Conservation (phyloP, 2,888 invertebrate species). For the Margaritifera margaritifera region DNA sequence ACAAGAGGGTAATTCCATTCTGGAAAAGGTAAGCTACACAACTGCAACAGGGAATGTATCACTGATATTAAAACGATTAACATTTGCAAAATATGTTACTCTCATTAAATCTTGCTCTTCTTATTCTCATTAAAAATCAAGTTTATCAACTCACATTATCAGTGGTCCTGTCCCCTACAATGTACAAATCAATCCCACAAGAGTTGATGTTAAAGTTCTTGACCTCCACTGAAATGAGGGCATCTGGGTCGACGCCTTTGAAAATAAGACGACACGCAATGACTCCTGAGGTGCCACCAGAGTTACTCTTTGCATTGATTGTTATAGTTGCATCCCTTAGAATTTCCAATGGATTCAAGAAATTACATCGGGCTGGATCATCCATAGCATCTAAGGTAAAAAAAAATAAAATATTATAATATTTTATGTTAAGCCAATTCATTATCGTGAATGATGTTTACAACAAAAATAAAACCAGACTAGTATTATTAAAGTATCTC, state of each 20-base stretch:
- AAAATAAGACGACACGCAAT: conserved; percentile 18
- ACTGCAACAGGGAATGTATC: too few relatives aligned
- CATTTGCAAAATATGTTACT: too few relatives aligned
- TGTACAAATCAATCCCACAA: conserved; percentile 27
- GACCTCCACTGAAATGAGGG: conserved; percentile 30
- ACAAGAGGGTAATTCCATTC: too few relatives aligned
- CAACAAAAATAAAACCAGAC: too few relatives aligned
- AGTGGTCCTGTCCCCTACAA: conserved; percentile 22
- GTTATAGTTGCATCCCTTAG: conserved; percentile 6
- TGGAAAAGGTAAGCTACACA: too few relatives aligned
- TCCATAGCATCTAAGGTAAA: conserved; percentile 17
- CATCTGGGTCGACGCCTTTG: conserved; percentile 25
- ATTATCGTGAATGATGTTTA: too few relatives aligned
- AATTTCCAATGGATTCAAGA: conserved; percentile 7
- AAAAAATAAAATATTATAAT: background rate
- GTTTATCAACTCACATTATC: conserved; percentile 11
- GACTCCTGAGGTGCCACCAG: background rate
- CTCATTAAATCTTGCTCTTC: too few relatives aligned
- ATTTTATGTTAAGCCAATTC: too few relatives aligned
- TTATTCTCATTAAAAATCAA: too few relatives aligned
- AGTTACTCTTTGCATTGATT: conserved; percentile 5
- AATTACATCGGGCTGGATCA: conserved; percentile 8
- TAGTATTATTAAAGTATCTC: too few relatives aligned
- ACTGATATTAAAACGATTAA: too few relatives aligned
- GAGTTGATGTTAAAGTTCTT: conserved; percentile 17